Base-by-base conservation (phyloP, 2,888 invertebrate species). In the Machimus rusticus region DNA sequence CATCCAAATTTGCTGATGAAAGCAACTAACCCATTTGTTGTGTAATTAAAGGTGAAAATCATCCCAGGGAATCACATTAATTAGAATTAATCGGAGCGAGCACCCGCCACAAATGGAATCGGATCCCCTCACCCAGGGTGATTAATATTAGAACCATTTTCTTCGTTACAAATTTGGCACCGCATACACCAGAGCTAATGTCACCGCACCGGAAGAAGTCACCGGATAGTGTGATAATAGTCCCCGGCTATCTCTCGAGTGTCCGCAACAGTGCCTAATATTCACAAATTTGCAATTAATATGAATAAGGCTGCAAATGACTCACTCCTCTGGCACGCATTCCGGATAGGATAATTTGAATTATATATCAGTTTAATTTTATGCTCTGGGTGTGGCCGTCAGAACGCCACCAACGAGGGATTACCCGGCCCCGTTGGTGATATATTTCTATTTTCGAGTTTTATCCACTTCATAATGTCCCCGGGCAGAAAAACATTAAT, bases 1-100 rank as follows among this genome's bases (percentile, higher is more conserved):
- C 43, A 78, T 34, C 31, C 28, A 79, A 79, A 43, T 79, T 37
- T 46, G 43, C 28, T n/a, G 51, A 57, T 51, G 82, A 74, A 37
- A 86, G 86, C 51, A 86, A 39, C 55, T 77, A 51, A 78, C 14
- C 66, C 78, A 86, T 86, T 86, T 78, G 19, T 57, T 39, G 78
- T 78, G 74, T 78, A 78, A 78, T 86, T 86, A 78, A 39, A 86
- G 76, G 86, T 86, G 78, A 86, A 78, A 86, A 57, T 86, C 78
- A 86, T 86, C 78, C 37, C 55, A 37, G 66, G 37, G 78, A 86
- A 86, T 55, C 77, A 51, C 74, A 76, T 86, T 86, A 86, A 74
- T 86, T 86, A 86, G 78, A 78, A 66, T 86, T 86, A 86, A 86
- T 66, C 55, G 78, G 37, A 16, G 19, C 31, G 23, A 76, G 46